Conservation (phyloP, 1,140 invertebrate species). For the Oryctes rhinoceros region DNA sequence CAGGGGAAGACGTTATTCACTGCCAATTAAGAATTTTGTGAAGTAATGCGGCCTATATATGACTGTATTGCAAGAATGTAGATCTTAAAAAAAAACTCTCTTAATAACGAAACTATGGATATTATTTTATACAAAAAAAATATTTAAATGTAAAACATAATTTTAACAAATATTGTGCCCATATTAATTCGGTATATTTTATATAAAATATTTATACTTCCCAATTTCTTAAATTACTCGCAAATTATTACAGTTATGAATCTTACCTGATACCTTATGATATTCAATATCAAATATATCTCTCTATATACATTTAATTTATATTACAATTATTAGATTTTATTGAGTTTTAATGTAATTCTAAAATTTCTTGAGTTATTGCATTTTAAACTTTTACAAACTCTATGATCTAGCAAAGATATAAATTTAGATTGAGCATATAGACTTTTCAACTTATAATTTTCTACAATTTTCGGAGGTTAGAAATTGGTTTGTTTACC, state of each 20-base stretch:
- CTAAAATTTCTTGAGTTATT: too few species aligned
- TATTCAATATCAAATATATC: not conserved
- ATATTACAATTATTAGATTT: too few species aligned
- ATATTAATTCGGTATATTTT: not conserved
- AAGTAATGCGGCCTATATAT: conserved; percentile 9
- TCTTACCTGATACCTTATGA: not conserved
- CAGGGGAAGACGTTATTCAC: conserved; percentile 31
- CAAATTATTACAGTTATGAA: not conserved
- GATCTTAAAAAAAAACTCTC: not conserved
- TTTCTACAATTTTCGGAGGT: too few species aligned
- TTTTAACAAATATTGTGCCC: not conserved
- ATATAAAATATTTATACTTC: not conserved
- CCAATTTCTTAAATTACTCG: too few species aligned
- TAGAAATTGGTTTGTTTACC: too few species aligned
- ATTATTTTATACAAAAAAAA: not conserved
- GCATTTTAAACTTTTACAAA: too few species aligned
- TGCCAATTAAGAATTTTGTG: conserved; percentile 29
- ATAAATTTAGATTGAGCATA: too few species aligned
- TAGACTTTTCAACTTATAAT: too few species aligned
- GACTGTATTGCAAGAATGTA: not conserved
- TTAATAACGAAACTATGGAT: not conserved
- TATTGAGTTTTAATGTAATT: too few species aligned
- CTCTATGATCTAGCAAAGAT: too few species aligned
- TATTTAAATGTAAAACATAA: not conserved
- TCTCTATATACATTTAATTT: not conserved